Conservation (phyloP, 2,113 vertebrate genomes). For the Andinoacara biseriatus region DNA sequence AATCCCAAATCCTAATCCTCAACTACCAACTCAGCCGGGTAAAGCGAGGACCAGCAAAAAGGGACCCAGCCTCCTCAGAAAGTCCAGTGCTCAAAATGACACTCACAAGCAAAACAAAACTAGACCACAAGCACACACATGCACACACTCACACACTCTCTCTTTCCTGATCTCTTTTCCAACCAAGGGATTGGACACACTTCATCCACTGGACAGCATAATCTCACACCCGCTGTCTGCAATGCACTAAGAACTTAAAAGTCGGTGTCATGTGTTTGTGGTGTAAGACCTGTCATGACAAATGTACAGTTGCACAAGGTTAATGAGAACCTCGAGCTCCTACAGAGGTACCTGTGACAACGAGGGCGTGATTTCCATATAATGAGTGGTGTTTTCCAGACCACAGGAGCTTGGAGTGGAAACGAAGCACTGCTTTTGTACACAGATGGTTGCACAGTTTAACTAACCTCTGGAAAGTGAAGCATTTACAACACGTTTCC, state of each 20-base stretch:
- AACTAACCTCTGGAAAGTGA: slow-evolving; percentile 19
- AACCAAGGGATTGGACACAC: slow-evolving; percentile 57
- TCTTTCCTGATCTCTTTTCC: slow-evolving; percentile 45
- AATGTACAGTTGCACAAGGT: slow-evolving; percentile 31
- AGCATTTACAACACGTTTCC: slow-evolving; percentile 21
- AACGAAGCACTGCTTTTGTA: slow-evolving; percentile 30
- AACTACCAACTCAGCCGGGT: slow-evolving; percentile 21
- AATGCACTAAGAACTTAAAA: slow-evolving; percentile 14
- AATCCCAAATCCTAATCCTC: slow-evolving; percentile 62
- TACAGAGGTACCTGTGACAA: slow-evolving; percentile 29
- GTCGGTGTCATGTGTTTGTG: slow-evolving; percentile 8
- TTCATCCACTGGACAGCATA: slow-evolving; percentile 61
- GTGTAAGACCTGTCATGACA: slow-evolving; percentile 18
- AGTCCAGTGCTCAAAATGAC: slow-evolving; percentile 36
- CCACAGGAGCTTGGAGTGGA: slow-evolving; percentile 13
- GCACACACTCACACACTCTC: neutral
- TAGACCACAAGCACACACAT: neutral
- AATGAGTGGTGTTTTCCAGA: slow-evolving; percentile 46
- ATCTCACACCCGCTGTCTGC: slow-evolving; percentile 42
- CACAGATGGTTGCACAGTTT: slow-evolving; percentile 30
- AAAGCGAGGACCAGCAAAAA: slow-evolving; percentile 27
- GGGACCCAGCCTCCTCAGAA: slow-evolving; percentile 32
- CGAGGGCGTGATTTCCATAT: slow-evolving; percentile 41
- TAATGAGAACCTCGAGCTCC: slow-evolving; percentile 51
- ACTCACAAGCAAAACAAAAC: slow-evolving; percentile 33